Percentiles rank a stretch among this genome's conserved stretches.
Evolutionary conservation across 2,113 vertebrate species (phyloP).

Genomic region (Hystrix cristata): DNA sequence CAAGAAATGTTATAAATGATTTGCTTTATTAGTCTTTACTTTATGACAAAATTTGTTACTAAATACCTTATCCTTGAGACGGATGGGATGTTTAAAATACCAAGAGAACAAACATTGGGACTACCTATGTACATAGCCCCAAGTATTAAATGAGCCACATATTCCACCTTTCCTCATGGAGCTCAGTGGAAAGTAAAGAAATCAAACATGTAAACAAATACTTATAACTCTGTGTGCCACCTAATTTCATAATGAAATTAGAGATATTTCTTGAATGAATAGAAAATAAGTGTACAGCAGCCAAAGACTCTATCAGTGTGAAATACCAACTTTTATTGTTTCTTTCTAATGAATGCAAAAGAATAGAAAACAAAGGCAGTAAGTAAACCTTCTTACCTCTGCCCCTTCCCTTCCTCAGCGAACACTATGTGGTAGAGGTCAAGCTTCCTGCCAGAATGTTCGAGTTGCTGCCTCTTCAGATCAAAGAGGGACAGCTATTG

Average conservation of each 20-base stretch:
- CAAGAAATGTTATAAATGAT: neutral
- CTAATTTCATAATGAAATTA: neutral
- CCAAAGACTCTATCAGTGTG: neutral
- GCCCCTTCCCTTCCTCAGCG: conserved; percentile 86
- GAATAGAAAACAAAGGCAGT: neutral
- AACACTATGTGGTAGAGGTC: conserved; percentile 95
- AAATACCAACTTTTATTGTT: neutral
- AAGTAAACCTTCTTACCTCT: neutral
- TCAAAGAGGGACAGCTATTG: conserved; percentile 95
- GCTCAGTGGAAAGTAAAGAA: neutral
- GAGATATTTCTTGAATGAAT: neutral
- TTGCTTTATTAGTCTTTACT: neutral
- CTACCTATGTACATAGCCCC: neutral
- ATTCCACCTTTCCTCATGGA: neutral
- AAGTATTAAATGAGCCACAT: neutral
- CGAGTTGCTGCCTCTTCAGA: conserved; percentile 94
- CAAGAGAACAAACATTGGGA: neutral
- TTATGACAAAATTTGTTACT: neutral
- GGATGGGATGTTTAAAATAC: neutral
- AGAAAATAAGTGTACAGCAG: neutral
- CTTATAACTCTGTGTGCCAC: neutral
- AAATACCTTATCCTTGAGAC: neutral
- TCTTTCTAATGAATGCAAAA: neutral
- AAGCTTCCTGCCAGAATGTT: conserved; percentile 95
- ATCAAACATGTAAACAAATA: neutral